These are phyloP conservation scores for Ptychoptera contaminata DNA, from an alignment of 2,888 invertebrate genomes.

Conservation along the genomic window DNA sequence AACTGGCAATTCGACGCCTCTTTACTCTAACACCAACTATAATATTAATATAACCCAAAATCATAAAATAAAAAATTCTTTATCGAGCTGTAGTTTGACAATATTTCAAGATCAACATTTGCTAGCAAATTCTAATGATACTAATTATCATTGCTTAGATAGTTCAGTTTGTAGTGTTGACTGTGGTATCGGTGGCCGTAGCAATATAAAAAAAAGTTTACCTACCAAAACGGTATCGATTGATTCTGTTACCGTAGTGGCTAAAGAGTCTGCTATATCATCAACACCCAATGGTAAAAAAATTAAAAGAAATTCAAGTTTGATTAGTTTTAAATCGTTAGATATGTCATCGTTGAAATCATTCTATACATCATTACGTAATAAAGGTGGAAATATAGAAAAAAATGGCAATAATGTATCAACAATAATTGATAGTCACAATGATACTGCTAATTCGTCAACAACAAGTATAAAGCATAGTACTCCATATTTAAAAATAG, in stretches of 20 bases:
- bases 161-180: constrained; percentile 18
- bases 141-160: constrained; percentile 17
- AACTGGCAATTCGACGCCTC: no score
- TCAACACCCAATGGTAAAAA: no score
- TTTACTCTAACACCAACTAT: no score
- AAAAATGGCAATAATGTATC: constrained; percentile 9
- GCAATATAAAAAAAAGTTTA: background rate
- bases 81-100: no score
- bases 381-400: constrained; percentile 7
- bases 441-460: background rate
- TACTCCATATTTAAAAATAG: constrained; percentile 26
- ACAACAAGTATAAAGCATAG: constrained; percentile 13
- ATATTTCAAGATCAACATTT: constrained; percentile 12
- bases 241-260: no score
- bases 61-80: no score
- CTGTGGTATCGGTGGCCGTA: constrained; percentile 11
- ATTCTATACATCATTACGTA: constrained; percentile 25
- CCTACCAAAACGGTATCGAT: background rate
- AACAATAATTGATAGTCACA: background rate
- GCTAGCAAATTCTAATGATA: constrained; percentile 3
- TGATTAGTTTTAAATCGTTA: constrained; percentile 29
- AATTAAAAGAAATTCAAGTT: constrained; percentile 13
- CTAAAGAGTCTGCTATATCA: no score
- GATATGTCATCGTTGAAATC: constrained; percentile 28
- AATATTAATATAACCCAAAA: no score